phyloP scores from a whole-genome alignment of 2,797 vertebrate species.

The Coreius guichenoti region DNA sequence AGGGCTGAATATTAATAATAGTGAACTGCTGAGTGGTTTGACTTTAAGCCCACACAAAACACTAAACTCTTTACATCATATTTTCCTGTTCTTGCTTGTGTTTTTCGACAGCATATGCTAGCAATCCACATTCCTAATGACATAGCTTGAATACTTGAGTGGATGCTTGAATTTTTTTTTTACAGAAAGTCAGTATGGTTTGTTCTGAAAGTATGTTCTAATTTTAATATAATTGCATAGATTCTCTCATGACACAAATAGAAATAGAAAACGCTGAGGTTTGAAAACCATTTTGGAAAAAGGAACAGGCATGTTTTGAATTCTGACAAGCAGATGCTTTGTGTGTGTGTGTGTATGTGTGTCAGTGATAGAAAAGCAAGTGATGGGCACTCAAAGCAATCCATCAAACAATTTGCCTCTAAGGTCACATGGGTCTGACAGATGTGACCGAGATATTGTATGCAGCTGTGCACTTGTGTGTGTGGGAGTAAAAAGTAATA shows the following conservation, averaged over 20 bases:
- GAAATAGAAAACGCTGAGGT: conserved; percentile 45
- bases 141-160: conserved; percentile 36
- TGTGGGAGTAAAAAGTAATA: neutral
- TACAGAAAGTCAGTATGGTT: conserved; percentile 27
- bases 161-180: conserved; percentile 4
- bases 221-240: conserved; percentile 43
- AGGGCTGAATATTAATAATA: conserved; percentile 88
- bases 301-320: conserved; percentile 46
- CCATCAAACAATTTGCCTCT: conserved; percentile 71
- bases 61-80: conserved; percentile 46
- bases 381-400: conserved; percentile 75
- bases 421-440: conserved; percentile 74
- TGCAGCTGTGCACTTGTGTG: conserved; percentile 24
- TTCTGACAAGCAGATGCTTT: conserved; percentile 45
- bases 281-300: conserved; percentile 26
- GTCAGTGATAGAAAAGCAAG: conserved; percentile 67
- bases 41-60: conserved; percentile 58
- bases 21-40: conserved; percentile 78
- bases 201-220: conserved; percentile 1
- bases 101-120: conserved; percentile 38
- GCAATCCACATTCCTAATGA: conserved; percentile 47
- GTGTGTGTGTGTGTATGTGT: conserved; percentile 45
- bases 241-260: conserved; percentile 29
- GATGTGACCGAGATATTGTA: conserved; percentile 64
- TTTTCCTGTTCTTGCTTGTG: conserved; percentile 28